Percentiles rank a stretch among this genome's conserved stretches.
Conservation (phyloP, 1,140 invertebrate species). For the Goniozus legneri region DNA sequence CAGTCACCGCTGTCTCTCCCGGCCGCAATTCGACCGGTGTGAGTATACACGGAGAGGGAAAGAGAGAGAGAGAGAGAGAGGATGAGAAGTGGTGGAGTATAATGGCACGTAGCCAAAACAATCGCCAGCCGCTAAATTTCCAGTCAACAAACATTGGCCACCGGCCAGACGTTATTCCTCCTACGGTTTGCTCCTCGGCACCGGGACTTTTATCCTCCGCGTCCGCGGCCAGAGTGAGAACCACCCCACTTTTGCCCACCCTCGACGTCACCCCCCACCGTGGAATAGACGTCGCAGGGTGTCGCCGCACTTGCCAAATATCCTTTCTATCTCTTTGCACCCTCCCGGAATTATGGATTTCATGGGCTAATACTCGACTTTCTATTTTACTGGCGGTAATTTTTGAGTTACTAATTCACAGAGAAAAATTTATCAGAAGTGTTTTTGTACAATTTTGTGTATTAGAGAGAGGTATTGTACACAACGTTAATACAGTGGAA, state of each 20-base stretch:
- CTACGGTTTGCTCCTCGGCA: conserved; percentile 14
- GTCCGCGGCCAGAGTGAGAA: too few relatives aligned
- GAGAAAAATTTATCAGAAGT: too few relatives aligned
- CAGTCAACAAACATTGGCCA: conserved; percentile 47
- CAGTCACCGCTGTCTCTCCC: neutral
- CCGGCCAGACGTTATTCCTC: conserved; percentile 27
- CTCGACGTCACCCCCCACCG: neutral
- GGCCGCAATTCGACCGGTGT: conserved; percentile 17
- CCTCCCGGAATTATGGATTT: too few relatives aligned
- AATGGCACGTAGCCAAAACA: conserved; percentile 48
- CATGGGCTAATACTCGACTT: too few relatives aligned
- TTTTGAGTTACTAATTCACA: too few relatives aligned
- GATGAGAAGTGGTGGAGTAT: too few relatives aligned
- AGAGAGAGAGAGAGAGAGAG: neutral
- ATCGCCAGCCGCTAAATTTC: conserved; percentile 46
- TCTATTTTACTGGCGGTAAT: too few relatives aligned
- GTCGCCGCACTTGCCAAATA: neutral
- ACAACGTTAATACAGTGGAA: too few relatives aligned
- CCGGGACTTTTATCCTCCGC: conserved; percentile 23
- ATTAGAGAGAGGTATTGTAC: too few relatives aligned
- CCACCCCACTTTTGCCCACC: too few relatives aligned
- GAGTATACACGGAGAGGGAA: neutral
- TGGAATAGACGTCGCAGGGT: neutral
- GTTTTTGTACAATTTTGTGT: too few relatives aligned
- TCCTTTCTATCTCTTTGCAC: too few relatives aligned